Percentiles rank a stretch among this genome's conserved stretches.
phyloP scores from a whole-genome alignment of 2,888 invertebrate genomes.

The Hypolimnas misippus region DNA sequence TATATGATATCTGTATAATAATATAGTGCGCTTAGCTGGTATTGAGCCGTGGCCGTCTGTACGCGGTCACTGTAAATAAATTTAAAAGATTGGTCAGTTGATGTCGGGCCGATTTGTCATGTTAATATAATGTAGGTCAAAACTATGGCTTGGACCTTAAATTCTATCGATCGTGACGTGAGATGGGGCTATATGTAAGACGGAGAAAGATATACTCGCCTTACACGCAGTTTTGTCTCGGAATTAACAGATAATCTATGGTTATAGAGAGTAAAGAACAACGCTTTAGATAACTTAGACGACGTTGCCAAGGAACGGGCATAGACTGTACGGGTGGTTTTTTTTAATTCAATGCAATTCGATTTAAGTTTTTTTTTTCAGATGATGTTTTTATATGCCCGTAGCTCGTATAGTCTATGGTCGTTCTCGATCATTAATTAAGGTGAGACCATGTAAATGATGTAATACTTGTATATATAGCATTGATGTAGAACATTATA shows the following conservation, averaged over 20 bases:
- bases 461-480: slow-evolving; percentile 44
- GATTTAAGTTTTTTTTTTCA: slow-evolving; percentile 34
- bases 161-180: not conserved
- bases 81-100: slow-evolving; percentile 22
- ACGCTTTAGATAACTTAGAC: slow-evolving; percentile 18
- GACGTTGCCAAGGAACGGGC: slow-evolving; percentile 17
- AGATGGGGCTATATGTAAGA: not conserved
- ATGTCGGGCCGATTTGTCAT: slow-evolving; percentile 4
- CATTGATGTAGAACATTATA: slow-evolving; percentile 47
- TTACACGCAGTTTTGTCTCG: not conserved
- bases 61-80: slow-evolving; percentile 26
- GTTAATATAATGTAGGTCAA: not conserved
- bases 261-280: not conserved
- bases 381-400: slow-evolving; percentile 35
- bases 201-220: not conserved
- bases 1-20: slow-evolving; percentile 31
- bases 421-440: slow-evolving; percentile 25
- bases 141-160: not conserved
- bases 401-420: slow-evolving; percentile 22
- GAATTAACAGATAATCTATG: not conserved
- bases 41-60: slow-evolving; percentile 23
- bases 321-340: slow-evolving; percentile 29
- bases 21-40: slow-evolving; percentile 23
- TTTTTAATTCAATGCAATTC: slow-evolving; percentile 31
- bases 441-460: slow-evolving; percentile 27